These are phyloP conservation scores for Piscicola geometra DNA, from an alignment of 2,888 invertebrate genomes.

Conservation along the genomic window DNA sequence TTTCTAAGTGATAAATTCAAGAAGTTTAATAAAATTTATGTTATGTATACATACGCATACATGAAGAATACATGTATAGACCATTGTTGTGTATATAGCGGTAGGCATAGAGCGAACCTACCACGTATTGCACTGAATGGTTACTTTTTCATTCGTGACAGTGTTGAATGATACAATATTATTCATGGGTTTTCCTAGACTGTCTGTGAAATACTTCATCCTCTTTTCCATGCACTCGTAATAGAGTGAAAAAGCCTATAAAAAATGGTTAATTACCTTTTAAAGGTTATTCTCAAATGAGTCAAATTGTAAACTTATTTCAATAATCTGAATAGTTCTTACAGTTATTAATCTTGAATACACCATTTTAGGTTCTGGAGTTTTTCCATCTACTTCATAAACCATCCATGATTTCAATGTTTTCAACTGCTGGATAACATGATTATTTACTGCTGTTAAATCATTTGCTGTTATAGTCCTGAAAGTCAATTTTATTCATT, in stretches of 20 bases:
- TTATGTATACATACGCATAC: too few relatives aligned
- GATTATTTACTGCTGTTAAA: neutral
- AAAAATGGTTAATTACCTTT: neutral
- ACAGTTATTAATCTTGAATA: conserved; percentile 15
- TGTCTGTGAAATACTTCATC: neutral
- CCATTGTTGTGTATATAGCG: too few relatives aligned
- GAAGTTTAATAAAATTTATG: too few relatives aligned
- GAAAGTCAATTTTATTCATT: neutral
- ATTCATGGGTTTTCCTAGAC: conserved; percentile 25
- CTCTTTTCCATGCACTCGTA: conserved; percentile 29
- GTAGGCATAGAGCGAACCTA: conserved; percentile 12
- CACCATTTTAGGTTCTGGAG: conserved; percentile 27
- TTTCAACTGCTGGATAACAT: neutral
- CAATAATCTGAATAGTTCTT: neutral
- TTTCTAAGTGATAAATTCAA: too few relatives aligned
- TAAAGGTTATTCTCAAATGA: neutral
- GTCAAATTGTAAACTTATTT: neutral
- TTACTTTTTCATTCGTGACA: conserved; percentile 4
- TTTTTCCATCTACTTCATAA: conserved; percentile 30
- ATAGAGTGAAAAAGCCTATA: conserved; percentile 18
- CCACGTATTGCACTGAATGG: conserved; percentile 34
- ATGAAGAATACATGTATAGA: too few relatives aligned
- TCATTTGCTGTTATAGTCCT: neutral
- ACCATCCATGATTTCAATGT: conserved; percentile 21
- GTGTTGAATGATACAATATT: conserved; percentile 20